Percentiles rank a stretch among this genome's conserved stretches.
phyloP scores from a whole-genome alignment of 2,113 vertebrate genomes.

The Hassar affinis region DNA sequence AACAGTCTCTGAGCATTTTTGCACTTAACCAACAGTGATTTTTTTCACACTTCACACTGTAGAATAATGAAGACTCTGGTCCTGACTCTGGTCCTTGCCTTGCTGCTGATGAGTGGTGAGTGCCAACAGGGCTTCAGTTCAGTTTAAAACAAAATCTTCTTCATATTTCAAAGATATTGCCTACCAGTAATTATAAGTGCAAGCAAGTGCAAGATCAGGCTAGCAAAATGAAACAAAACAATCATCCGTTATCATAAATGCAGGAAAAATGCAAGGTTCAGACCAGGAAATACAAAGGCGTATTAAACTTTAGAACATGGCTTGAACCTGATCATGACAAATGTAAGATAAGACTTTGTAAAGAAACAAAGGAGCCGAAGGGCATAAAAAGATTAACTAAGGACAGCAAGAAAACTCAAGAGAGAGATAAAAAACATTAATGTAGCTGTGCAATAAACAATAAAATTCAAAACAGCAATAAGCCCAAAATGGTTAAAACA shows the following conservation, averaged over 20 bases:
- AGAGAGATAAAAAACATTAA: too few species aligned
- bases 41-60: neutral
- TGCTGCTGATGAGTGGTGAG: constrained; percentile 33
- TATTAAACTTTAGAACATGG: neutral
- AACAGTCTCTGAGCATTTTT: neutral
- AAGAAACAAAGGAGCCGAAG: neutral
- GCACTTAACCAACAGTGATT: neutral
- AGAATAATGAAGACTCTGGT: constrained; percentile 38
- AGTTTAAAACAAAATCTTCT: neutral
- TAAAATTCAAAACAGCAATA: neutral
- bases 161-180: neutral
- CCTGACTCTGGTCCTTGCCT: constrained; percentile 10
- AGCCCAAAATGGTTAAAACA: neutral
- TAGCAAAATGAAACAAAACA: neutral
- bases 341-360: neutral
- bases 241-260: neutral
- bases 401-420: neutral
- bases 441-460: neutral
- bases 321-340: neutral
- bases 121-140: neutral
- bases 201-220: neutral
- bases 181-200: neutral
- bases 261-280: neutral
- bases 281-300: neutral
- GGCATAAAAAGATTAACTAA: neutral